A percentile compares a stretch with the other conserved stretches of the same genome.
Conservation (phyloP, 2,888 invertebrate genomes). For the Euplagia quadripunctaria region DNA sequence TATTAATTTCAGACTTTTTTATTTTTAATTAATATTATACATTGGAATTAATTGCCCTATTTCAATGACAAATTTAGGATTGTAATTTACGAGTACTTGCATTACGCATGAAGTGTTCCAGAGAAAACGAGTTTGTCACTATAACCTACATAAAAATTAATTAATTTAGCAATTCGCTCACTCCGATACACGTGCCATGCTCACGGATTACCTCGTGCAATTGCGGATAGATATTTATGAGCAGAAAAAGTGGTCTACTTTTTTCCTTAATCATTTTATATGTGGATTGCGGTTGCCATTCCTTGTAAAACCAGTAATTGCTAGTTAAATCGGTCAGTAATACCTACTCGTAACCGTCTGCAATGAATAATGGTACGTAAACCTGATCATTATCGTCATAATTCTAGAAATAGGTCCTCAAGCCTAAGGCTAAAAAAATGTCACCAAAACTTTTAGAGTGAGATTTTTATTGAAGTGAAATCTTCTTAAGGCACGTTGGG, state of each 20-base stretch:
- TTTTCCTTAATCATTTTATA: neutral
- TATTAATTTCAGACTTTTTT: too few relatives aligned
- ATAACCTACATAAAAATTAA: neutral
- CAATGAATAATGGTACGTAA: neutral
- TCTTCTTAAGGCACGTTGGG: too few relatives aligned
- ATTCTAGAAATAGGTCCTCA: too few relatives aligned
- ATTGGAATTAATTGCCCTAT: neutral
- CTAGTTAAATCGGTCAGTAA: neutral
- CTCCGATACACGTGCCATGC: neutral
- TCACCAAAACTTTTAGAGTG: too few relatives aligned
- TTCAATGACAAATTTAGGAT: too few relatives aligned
- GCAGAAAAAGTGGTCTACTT: neutral
- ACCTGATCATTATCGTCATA: too few relatives aligned
- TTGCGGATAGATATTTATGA: neutral
- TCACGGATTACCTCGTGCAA: neutral
- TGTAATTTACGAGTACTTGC: neutral
- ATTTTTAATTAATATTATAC: neutral
- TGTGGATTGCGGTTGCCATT: neutral
- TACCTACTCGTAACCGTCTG: neutral
- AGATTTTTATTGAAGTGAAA: too few relatives aligned
- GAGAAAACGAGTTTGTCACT: neutral
- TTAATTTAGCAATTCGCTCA: neutral
- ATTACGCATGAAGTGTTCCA: neutral
- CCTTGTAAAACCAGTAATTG: neutral
- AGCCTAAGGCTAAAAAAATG: too few relatives aligned